Conservation (phyloP, 1,140 invertebrate species). For the Cydia splendana region DNA sequence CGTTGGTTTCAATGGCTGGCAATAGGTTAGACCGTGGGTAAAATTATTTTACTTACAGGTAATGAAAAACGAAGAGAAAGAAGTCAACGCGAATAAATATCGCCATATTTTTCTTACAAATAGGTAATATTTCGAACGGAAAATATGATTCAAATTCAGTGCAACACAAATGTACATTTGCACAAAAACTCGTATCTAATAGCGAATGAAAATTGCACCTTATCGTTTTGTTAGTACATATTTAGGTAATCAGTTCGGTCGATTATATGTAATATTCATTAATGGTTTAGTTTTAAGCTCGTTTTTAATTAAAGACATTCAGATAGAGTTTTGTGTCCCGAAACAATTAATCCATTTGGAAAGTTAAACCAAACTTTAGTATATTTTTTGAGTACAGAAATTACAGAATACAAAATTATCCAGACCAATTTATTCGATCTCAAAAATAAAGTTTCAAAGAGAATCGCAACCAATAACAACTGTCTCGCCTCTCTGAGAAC, state of each 20-base stretch:
- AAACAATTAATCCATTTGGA: neutral
- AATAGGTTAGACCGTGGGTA: neutral
- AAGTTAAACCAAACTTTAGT: neutral
- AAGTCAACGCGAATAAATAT: no score
- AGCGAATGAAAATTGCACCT: no score
- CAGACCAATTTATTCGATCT: neutral
- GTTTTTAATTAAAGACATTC: neutral
- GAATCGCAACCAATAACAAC: neutral
- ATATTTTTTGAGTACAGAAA: neutral
- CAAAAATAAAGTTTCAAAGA: neutral
- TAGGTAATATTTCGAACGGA: no score
- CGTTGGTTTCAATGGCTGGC: constrained; percentile 11
- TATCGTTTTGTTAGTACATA: no score
- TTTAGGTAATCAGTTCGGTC: no score
- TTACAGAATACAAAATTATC: neutral
- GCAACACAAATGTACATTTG: no score
- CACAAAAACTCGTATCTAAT: no score
- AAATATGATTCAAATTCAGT: no score
- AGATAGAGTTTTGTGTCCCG: neutral
- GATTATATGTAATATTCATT: neutral
- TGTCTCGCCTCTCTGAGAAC: neutral
- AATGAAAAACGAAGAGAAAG: neutral
- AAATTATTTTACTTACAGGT: neutral
- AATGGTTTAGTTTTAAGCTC: neutral
- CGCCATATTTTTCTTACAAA: no score